These are phyloP conservation scores for Pimpla rufipes DNA, from an alignment of 2,888 invertebrate species.

Conservation along the genomic window DNA sequence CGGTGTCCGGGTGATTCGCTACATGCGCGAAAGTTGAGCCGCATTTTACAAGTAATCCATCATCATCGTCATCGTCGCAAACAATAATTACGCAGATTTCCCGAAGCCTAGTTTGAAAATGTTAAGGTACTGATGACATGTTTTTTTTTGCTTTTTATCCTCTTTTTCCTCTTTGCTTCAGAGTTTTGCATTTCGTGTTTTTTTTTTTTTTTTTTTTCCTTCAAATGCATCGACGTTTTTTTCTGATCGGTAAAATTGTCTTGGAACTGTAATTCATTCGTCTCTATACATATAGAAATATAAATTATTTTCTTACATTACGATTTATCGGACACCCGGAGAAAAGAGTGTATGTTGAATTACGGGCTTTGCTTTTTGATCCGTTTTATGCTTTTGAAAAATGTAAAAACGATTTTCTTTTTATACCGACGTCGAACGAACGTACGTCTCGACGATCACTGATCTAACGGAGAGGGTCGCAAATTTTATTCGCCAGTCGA, in stretches of 20 bases:
- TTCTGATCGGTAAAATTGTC: slow-evolving; percentile 10
- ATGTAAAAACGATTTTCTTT: slow-evolving; percentile 19
- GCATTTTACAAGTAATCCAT: slow-evolving; percentile 5
- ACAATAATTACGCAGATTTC: slow-evolving; percentile 14
- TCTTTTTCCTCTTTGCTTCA: slow-evolving; percentile 21
- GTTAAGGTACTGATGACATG: slow-evolving; percentile 48
- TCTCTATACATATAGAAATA: slow-evolving; percentile 63
- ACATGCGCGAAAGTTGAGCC: slow-evolving; percentile 13
- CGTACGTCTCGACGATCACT: not conserved
- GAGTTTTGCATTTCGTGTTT: slow-evolving; percentile 7
- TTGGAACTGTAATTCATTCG: slow-evolving; percentile 39
- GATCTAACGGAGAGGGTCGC: slow-evolving; percentile 10
- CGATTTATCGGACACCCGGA: slow-evolving; percentile 36
- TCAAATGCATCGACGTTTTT: slow-evolving; percentile 28
- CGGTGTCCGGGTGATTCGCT: slow-evolving; percentile 7
- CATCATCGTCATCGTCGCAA: slow-evolving; percentile 6
- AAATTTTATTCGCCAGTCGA: not conserved
- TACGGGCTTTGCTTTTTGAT: slow-evolving; percentile 12
- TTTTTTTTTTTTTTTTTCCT: not conserved
- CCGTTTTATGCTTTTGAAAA: slow-evolving; percentile 28
- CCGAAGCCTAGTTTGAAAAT: slow-evolving; percentile 22
- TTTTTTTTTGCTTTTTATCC: slow-evolving; percentile 20
- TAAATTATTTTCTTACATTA: slow-evolving; percentile 49
- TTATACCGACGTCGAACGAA: slow-evolving; percentile 10
- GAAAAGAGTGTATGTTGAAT: slow-evolving; percentile 23